Evolutionary conservation across 2,888 invertebrate genomes (phyloP).

Genomic region (Luffia ferchaultella): DNA sequence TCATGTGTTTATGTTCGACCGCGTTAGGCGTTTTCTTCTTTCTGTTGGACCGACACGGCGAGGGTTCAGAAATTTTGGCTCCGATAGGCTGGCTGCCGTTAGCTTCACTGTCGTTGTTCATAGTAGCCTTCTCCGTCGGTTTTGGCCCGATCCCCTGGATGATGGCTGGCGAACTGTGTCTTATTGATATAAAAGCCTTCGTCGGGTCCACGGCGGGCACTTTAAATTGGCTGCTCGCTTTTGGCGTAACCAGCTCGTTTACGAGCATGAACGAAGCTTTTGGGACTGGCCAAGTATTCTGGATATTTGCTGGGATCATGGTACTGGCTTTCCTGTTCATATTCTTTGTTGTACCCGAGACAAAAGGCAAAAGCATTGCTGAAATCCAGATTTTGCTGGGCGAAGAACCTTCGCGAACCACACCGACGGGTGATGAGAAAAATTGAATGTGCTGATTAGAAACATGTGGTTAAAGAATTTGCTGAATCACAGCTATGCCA

Average conservation of each 20-base stretch:
- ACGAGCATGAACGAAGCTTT: slow-evolving; percentile 60
- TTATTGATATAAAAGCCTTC: slow-evolving; percentile 79
- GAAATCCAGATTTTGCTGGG: slow-evolving; percentile 68
- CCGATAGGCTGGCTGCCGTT: slow-evolving; percentile 79
- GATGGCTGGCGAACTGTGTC: slow-evolving; percentile 82
- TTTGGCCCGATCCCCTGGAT: slow-evolving; percentile 91
- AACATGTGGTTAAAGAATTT: no score
- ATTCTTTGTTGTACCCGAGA: slow-evolving; percentile 71
- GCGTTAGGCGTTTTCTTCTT: slow-evolving; percentile 78
- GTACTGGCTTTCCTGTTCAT: slow-evolving; percentile 72
- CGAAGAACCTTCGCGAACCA: slow-evolving; percentile 24
- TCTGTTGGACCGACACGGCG: slow-evolving; percentile 36
- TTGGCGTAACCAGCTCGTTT: slow-evolving; percentile 81
- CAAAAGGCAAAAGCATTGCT: slow-evolving; percentile 74
- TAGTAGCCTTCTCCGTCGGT: slow-evolving; percentile 83
- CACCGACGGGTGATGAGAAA: slow-evolving; percentile 25
- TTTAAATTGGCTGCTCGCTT: slow-evolving; percentile 83
- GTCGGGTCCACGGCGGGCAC: slow-evolving; percentile 82
- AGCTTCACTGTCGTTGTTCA: slow-evolving; percentile 76
- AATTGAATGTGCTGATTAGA: no score
- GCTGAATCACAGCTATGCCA: no score
- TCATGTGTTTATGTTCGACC: slow-evolving; percentile 75
- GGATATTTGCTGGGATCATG: slow-evolving; percentile 76
- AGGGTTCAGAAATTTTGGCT: slow-evolving; percentile 37
- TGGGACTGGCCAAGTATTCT: slow-evolving; percentile 73